These are phyloP conservation scores for Trissolcus basalis DNA, from an alignment of 1,140 invertebrate genomes.

Conservation along the genomic window DNA sequence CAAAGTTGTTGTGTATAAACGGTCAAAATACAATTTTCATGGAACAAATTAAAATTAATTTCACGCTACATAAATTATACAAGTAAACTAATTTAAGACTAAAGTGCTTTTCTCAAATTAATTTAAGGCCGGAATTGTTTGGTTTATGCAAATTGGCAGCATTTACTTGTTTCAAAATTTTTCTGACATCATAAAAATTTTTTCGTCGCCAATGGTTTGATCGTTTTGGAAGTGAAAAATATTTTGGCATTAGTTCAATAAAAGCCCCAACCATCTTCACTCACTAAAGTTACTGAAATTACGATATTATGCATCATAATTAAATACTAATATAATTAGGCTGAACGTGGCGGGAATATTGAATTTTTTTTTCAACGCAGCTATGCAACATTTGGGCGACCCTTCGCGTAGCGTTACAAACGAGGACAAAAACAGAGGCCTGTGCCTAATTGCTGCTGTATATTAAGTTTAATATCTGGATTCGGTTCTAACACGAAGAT, in stretches of 20 bases:
- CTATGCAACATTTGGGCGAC: slow-evolving; percentile 45
- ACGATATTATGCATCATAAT: slow-evolving; percentile 34
- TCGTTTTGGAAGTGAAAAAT: no score
- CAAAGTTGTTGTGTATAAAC: slow-evolving; percentile 36
- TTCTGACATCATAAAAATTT: no score
- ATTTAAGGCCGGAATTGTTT: no score
- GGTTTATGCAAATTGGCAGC: no score
- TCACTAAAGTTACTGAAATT: slow-evolving; percentile 31
- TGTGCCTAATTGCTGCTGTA: slow-evolving; percentile 74
- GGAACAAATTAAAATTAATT: no score
- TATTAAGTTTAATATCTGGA: slow-evolving; percentile 74
- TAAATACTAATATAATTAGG: slow-evolving; percentile 36
- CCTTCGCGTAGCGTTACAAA: slow-evolving; percentile 27
- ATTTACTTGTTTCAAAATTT: no score
- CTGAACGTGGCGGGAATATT: slow-evolving; percentile 22
- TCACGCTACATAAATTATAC: no score
- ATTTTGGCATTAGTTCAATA: slow-evolving; percentile 12
- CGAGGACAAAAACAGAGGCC: slow-evolving; percentile 51
- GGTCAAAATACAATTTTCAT: slow-evolving; percentile 30
- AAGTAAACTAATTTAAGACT: no score
- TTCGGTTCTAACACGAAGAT: slow-evolving; percentile 61
- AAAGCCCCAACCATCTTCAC: slow-evolving; percentile 38
- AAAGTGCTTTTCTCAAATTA: no score
- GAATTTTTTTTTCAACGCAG: slow-evolving; percentile 33
- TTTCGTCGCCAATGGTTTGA: no score